phyloP scores from a whole-genome alignment of 2,888 invertebrate species.

The Idaea aversata region DNA sequence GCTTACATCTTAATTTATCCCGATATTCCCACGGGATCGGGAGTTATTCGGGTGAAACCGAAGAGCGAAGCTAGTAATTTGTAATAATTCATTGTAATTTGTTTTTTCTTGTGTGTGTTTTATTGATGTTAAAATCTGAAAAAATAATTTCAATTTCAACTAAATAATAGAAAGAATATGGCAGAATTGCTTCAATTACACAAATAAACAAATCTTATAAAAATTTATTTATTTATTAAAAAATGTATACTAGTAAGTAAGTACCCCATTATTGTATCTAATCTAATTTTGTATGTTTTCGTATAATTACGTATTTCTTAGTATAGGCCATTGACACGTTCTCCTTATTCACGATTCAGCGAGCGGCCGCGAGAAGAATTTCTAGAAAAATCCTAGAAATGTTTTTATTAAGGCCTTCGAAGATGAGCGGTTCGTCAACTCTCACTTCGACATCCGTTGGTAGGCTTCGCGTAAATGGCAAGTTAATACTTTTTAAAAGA shows the following conservation, averaged over 20 bases:
- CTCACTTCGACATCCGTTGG: slow-evolving; percentile 49
- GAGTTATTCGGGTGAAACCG: too few species aligned
- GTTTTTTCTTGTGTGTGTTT: too few species aligned
- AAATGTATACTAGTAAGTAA: neutral
- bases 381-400: slow-evolving; percentile 59
- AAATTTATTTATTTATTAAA: too few species aligned
- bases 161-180: too few species aligned
- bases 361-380: slow-evolving; percentile 37
- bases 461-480: slow-evolving; percentile 44
- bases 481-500: neutral
- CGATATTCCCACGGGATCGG: too few species aligned
- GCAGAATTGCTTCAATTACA: too few species aligned
- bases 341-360: slow-evolving; percentile 16
- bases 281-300: neutral
- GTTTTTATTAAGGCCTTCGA: slow-evolving; percentile 69
- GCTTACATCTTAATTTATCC: too few species aligned
- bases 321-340: slow-evolving; percentile 22
- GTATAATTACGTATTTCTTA: slow-evolving; percentile 2
- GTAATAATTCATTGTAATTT: too few species aligned
- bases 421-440: slow-evolving; percentile 59
- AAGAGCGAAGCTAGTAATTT: too few species aligned
- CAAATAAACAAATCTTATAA: neutral
- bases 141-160: too few species aligned
- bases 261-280: neutral
- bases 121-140: too few species aligned